These are phyloP conservation scores for Tretioscincus oriximinensis DNA, from an alignment of 2,113 vertebrate species.

Conservation along the genomic window DNA sequence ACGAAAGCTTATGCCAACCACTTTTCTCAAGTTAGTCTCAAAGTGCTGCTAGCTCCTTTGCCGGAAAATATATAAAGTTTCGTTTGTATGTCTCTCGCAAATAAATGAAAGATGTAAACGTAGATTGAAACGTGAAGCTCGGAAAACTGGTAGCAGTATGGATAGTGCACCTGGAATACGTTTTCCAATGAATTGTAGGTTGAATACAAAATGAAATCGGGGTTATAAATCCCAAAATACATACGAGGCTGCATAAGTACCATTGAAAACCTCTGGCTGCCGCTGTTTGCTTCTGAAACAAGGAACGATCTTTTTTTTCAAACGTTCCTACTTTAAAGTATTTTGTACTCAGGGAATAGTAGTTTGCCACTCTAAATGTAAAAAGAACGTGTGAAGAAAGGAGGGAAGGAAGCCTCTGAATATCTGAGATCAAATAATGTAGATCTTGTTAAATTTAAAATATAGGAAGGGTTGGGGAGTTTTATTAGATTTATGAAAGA, in stretches of 20 bases:
- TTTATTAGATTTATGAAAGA: slow-evolving; percentile 67
- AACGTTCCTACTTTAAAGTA: neutral
- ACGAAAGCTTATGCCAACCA: too few species aligned
- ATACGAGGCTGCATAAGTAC: neutral
- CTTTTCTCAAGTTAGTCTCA: too few species aligned
- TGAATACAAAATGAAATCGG: neutral
- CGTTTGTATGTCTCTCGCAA: too few species aligned
- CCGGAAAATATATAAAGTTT: too few species aligned
- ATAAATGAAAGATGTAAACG: neutral
- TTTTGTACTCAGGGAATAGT: neutral
- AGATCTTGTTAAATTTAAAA: slow-evolving; percentile 28
- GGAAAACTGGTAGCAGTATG: too few species aligned
- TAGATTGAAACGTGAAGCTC: too few species aligned
- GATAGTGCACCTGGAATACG: too few species aligned
- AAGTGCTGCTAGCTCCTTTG: too few species aligned
- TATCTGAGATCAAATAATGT: neutral
- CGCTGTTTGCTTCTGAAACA: neutral
- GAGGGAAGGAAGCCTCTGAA: neutral
- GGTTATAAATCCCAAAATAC: neutral
- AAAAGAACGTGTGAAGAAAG: neutral
- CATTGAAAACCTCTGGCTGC: neutral
- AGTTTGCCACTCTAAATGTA: neutral
- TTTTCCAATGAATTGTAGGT: too few species aligned
- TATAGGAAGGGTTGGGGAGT: slow-evolving; percentile 51
- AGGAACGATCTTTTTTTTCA: neutral